phyloP scores from a whole-genome alignment of 2,888 invertebrate genomes.

The Hydrotaea diabolus region DNA sequence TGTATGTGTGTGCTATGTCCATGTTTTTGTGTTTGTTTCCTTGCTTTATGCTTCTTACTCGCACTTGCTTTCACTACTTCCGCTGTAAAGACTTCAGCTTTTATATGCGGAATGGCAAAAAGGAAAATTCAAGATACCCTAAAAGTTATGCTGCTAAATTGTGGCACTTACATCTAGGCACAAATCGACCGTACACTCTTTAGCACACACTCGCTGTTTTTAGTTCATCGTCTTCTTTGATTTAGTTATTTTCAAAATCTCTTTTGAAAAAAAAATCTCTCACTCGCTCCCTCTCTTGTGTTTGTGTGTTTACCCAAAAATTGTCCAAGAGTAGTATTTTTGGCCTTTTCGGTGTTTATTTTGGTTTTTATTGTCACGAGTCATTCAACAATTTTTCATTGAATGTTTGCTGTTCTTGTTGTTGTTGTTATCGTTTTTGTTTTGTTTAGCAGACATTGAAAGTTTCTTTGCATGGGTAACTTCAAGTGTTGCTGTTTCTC shows the following conservation, averaged over 20 bases:
- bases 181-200: too few species aligned
- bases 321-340: background rate
- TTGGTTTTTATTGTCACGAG: slow-evolving; percentile 16
- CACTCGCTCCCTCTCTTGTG: background rate
- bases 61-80: slow-evolving; percentile 15
- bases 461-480: background rate
- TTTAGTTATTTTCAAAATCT: background rate
- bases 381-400: slow-evolving; percentile 61
- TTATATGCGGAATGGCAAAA: background rate
- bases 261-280: too few species aligned
- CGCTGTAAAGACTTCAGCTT: background rate
- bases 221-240: too few species aligned
- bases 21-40: slow-evolving; percentile 41
- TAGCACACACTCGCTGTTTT: too few species aligned
- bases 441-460: too few species aligned
- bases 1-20: slow-evolving; percentile 13
- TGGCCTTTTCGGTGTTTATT: slow-evolving; percentile 8
- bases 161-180: background rate
- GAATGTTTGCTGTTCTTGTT: slow-evolving; percentile 38
- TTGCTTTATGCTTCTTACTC: background rate
- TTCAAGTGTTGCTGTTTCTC: background rate
- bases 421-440: background rate
- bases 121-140: background rate
- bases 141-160: background rate
- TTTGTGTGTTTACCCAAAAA: background rate